Evolutionary conservation across 2,888 invertebrate genomes (phyloP).

Genomic region (Tillus elongatus): DNA sequence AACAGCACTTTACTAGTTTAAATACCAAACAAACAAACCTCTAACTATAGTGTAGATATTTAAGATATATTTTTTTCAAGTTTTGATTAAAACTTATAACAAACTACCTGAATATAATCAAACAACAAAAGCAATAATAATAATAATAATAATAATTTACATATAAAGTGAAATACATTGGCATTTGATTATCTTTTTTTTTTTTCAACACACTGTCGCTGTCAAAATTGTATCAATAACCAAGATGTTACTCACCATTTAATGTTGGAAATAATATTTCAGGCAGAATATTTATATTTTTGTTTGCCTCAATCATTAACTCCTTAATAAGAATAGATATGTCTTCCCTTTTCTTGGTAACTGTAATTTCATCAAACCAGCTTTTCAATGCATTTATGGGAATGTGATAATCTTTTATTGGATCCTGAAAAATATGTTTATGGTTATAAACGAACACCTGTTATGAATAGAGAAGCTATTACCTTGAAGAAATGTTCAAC

Average conservation of each 20-base stretch:
- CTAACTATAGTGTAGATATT: too few species aligned
- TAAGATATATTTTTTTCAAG: too few species aligned
- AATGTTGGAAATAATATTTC: conserved; percentile 67
- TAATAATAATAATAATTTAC: background rate
- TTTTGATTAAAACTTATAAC: too few species aligned
- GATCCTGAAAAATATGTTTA: conserved; percentile 48
- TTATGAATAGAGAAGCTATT: too few species aligned
- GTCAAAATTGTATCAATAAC: too few species aligned
- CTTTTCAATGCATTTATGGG: conserved; percentile 73
- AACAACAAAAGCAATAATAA: background rate
- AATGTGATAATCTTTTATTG: conserved; percentile 69
- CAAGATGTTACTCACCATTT: conserved; percentile 50
- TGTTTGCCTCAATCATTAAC: conserved; percentile 65
- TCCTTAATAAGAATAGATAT: conserved; percentile 68
- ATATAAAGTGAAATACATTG: background rate
- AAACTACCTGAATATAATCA: background rate
- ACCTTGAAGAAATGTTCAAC: conserved; percentile 93
- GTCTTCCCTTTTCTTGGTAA: conserved; percentile 78
- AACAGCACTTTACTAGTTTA: too few species aligned
- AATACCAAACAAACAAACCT: too few species aligned
- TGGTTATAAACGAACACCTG: too few species aligned
- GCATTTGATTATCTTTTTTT: background rate
- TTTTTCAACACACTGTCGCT: too few species aligned
- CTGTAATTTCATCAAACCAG: conserved; percentile 82
- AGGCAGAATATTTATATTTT: conserved; percentile 58